phyloP scores from a whole-genome alignment of 1,140 invertebrate species.

The Atta colombica region DNA sequence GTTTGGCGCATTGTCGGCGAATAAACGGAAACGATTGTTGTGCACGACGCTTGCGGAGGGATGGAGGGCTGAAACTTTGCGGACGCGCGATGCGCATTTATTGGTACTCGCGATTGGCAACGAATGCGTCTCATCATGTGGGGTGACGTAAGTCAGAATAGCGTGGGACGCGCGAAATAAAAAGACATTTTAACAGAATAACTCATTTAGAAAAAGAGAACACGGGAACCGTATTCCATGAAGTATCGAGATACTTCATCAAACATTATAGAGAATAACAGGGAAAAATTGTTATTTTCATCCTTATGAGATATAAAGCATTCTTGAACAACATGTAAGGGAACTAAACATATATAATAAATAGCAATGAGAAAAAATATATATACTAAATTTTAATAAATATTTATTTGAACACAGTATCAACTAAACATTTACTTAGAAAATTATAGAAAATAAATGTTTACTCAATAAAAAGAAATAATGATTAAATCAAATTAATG shows the following conservation, averaged over 20 bases:
- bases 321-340: conserved; percentile 82
- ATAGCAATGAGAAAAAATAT: too few relatives aligned
- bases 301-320: conserved; percentile 78
- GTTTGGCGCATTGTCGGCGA: conserved; percentile 84
- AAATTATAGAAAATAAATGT: too few relatives aligned
- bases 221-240: background rate
- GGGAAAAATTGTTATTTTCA: conserved; percentile 62
- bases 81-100: conserved; percentile 49
- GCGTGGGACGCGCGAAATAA: conserved; percentile 19
- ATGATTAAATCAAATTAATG: too few relatives aligned
- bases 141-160: conserved; percentile 39
- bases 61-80: conserved; percentile 71
- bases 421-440: too few relatives aligned
- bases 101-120: conserved; percentile 48
- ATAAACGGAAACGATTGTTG: conserved; percentile 85
- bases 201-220: conserved; percentile 7
- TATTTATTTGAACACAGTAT: too few relatives aligned
- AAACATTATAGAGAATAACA: conserved; percentile 52
- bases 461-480: too few relatives aligned
- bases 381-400: too few relatives aligned
- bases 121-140: conserved; percentile 45
- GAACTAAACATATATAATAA: conserved; percentile 65
- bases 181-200: conserved; percentile 17
- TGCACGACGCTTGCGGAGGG: conserved; percentile 71
- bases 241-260: conserved; percentile 36